Conservation (phyloP, 1,140 invertebrate species). For the Drosophila albomicans region DNA sequence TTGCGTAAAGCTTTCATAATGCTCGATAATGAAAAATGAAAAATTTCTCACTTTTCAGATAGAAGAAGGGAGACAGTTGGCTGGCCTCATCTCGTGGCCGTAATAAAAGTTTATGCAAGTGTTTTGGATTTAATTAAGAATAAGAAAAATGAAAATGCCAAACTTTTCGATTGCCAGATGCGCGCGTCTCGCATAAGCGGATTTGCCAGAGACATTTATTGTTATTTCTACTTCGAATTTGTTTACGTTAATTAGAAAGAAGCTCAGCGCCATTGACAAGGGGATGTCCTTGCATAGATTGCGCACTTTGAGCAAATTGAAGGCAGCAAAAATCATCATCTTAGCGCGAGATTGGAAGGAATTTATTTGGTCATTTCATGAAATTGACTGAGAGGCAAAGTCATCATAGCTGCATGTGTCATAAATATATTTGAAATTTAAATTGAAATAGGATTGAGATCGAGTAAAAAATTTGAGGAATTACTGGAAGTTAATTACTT, state of each 20-base stretch:
- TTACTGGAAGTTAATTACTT: too few species aligned
- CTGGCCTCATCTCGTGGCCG: slow-evolving; percentile 30
- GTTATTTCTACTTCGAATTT: slow-evolving; percentile 72
- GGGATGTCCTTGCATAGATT: slow-evolving; percentile 1
- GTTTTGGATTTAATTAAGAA: slow-evolving; percentile 81
- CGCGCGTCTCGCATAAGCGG: slow-evolving; percentile 70
- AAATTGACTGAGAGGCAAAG: background rate
- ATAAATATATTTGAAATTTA: too few species aligned
- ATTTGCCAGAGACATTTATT: slow-evolving; percentile 75
- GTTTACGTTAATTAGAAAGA: slow-evolving; percentile 75
- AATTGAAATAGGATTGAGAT: too few species aligned
- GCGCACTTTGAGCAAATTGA: slow-evolving; percentile 5
- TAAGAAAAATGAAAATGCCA: slow-evolving; percentile 71
- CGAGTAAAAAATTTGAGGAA: too few species aligned
- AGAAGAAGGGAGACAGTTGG: slow-evolving; percentile 3
- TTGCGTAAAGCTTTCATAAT: slow-evolving; percentile 63
- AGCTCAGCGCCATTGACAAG: background rate
- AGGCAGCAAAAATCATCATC: background rate
- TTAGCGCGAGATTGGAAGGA: background rate
- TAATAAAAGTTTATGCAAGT: slow-evolving; percentile 81
- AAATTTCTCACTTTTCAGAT: slow-evolving; percentile 61
- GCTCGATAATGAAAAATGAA: slow-evolving; percentile 78
- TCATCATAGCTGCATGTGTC: background rate
- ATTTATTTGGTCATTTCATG: background rate
- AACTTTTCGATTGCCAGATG: slow-evolving; percentile 82